Evolutionary conservation across 2,113 vertebrate species (phyloP), one percentile per base, ranked within the genome.

Genomic region (Brachypteracias leptosomus): DNA sequence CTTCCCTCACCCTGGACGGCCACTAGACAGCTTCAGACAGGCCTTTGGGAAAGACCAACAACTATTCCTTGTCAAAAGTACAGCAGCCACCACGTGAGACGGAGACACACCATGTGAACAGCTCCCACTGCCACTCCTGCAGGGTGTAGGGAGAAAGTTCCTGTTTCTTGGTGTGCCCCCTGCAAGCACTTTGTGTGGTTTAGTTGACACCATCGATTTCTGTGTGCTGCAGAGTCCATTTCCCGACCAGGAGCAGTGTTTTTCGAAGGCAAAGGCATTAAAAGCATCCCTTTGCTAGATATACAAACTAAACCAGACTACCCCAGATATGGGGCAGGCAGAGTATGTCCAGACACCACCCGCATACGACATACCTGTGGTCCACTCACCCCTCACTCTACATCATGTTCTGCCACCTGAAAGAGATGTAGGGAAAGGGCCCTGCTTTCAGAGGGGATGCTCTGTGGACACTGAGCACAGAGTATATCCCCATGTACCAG

Each of bases 121-220:
- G 31, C 16, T 24, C 79, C 40, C n/a, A 6, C 26, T 24, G 57
- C n/a, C 31, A 71, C 81, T 63, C 77, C 13, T n/a, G 2, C 36
- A 1, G 11, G 33, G 71, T 4, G 24, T 38, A 11, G 1, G 2
- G 7, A 55, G 63, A 26, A 63, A 65, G n/a, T 35, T 19, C 87
- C 20, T 25, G 4, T 21, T 18, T 31, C 86, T 36, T 68, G 10
- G 15, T 2, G 33, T 57, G 26, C 57, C n/a, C 81, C 65, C 58
- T 57, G 66, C 87, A 61, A 89, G 44, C 68, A 7, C 44, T 18
- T 21, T 0, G 0, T 10, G 52, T 20, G 57, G 3, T 38, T 74
- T 13, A 35, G 16, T 0, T 49, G 66, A 1, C 70, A 44, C 26
- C 36, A 26, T 13, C 0, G 1, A 26, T 11, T 36, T 25, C 6